Base-by-base conservation (phyloP, 2,113 vertebrate genomes). In the Phodopus roborovskii region DNA sequence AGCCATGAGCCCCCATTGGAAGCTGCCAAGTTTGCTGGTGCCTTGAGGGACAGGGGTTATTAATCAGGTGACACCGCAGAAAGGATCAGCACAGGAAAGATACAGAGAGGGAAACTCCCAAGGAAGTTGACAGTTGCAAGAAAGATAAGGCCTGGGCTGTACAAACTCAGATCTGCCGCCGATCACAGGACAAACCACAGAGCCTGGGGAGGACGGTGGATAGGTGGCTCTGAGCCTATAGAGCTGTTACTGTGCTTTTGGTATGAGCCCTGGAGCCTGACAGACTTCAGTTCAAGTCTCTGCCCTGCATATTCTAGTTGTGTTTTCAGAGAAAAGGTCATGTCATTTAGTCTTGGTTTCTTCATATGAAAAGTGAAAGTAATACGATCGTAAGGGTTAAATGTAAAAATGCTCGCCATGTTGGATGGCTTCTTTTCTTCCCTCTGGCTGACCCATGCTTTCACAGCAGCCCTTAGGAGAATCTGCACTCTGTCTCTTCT, bases 241-340 rank as follows among this genome's bases (percentile, higher is more conserved):
- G 64, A 30, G 2, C 7, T 0, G 15, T 62, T 81, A 42, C 60
- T 8, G 0, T 1, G 30, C 19, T 50, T 13, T 0, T 17, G 7
- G 42, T n/a, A 45, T 77, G 48, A 84, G 30, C 3, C 4, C 53
- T 90, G 79, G 77, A 64, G 28, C 39, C 71, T 64, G 24, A 5
- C 15, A 84, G 88, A 66, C 50, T 56, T 39, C 13, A 58, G 42
- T 36, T 92, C 48, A 74, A 82, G 42, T 70, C 50, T 5, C 30
- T 10, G 24, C 1, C 20, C 33, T 48, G 26, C 64, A 36, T 19
- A 56, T 78, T 66, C 83, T 77, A 48, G 16, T 45, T 89, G 70
- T 15, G 83, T 95, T 30, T 71, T 89, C 92, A 79, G 87, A 68
- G 8, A 74, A 77, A 26, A 42, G 22, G 20, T 53, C 39, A 53